Evolutionary conservation across 2,113 vertebrate genomes (phyloP), one percentile per base, ranked within the genome.

Genomic region (Actinemys pallida): DNA sequence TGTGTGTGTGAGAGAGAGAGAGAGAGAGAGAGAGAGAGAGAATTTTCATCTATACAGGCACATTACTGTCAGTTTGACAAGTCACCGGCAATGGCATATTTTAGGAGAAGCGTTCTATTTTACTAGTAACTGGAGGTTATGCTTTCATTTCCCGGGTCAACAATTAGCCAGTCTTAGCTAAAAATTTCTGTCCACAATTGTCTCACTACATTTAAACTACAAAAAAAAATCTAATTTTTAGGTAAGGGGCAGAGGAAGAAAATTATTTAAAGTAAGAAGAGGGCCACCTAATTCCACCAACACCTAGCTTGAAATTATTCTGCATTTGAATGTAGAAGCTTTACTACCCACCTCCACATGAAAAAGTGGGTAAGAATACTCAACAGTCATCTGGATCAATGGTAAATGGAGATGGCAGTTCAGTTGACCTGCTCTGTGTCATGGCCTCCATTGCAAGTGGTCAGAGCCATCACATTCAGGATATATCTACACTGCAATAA

Each of bases 381-480:
- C 39, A 91, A 79, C 53, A 90, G 27, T 94, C 39, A 56, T 89
- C 93, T 84, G 91, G 78, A 87, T 72, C 62, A 81, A 22, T 84
- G 72, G 83, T 94, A 96, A 97, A 94, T 81, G 87, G 95, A 93
- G 87, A 76, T 82, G 89, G 82, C n/a, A 16, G 12, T 92, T 94
- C 93, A 59, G 49, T 82, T 89, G 86, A 62, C 85, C 85, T 92
- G 93, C 87, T 10, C 76, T 81, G 81, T 95, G 91, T 92, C 95
- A 86, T 42, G 93, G 96, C 86, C 93, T 88, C 79, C 93, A 75
- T 20, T 45, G 83, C 90, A 81, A 88, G 49, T 35, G 22, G 94
- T 95, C 95, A 95, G 84, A 22, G 0, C 82, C 95, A 50, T 94
- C 80, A 79, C 0, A 0, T 95, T 92, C 35, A 72, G n/a, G 19